A percentile compares a stretch with the other conserved stretches of the same genome.
Conservation (phyloP, 2,888 invertebrate genomes). For the Dryobota labecula region DNA sequence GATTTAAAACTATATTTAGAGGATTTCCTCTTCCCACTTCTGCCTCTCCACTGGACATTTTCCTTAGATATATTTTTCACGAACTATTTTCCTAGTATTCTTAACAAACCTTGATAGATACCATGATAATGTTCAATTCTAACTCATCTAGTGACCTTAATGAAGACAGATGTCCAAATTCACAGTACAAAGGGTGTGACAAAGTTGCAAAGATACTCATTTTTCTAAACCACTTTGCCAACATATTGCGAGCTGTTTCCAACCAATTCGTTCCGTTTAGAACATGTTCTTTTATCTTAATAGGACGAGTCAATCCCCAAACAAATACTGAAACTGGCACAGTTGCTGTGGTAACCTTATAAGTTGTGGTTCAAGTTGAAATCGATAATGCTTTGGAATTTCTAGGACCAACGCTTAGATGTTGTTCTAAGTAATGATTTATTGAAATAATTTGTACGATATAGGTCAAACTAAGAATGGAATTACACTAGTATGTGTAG, state of each 20-base stretch:
- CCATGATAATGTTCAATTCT: not conserved
- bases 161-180: conserved; percentile 20
- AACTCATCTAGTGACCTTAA: not conserved
- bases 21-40: not conserved
- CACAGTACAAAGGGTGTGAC: conserved; percentile 38
- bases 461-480: not conserved
- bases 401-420: not conserved
- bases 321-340: conserved; percentile 57
- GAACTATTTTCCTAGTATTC: not conserved
- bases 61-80: too few relatives aligned
- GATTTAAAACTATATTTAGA: not conserved
- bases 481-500: not conserved
- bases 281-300: conserved; percentile 63
- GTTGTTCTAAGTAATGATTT: not conserved
- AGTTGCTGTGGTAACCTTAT: conserved; percentile 47
- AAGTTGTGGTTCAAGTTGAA: conserved; percentile 35
- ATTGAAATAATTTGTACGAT: not conserved
- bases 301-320: conserved; percentile 52
- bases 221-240: conserved; percentile 58
- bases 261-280: conserved; percentile 59
- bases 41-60: not conserved
- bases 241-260: conserved; percentile 52
- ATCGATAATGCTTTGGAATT: conserved; percentile 11
- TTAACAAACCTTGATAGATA: not conserved
- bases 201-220: conserved; percentile 41